Conservation (phyloP, 1,140 invertebrate species). For the Diuraphis noxia region DNA sequence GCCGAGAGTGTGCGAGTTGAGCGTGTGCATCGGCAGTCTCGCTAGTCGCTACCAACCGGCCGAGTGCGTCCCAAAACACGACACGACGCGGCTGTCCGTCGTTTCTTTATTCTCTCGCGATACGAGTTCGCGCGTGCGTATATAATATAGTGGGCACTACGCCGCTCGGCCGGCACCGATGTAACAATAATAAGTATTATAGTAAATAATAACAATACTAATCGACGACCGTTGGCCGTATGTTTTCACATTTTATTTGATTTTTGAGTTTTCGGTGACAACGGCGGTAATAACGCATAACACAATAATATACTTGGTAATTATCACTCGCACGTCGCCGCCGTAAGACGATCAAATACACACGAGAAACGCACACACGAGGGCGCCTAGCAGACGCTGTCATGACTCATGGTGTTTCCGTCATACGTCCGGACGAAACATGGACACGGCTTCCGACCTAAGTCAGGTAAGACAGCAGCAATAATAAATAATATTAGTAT, state of each 20-base stretch:
- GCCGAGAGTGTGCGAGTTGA: neutral
- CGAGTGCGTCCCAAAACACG: constrained; percentile 46
- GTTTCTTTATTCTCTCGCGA: neutral
- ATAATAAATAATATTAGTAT: neutral
- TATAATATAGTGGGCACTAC: no score
- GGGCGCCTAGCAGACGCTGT: neutral
- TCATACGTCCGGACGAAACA: neutral
- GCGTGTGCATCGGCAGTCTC: neutral
- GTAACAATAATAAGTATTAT: neutral
- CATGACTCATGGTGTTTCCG: neutral
- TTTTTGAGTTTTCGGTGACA: no score
- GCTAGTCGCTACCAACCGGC: constrained; percentile 8
- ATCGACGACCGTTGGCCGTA: no score
- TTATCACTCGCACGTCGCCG: no score
- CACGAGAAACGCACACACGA: neutral
- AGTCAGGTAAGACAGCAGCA: constrained; percentile 4
- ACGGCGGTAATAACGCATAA: neutral
- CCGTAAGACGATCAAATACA: no score
- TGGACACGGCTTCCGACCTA: neutral
- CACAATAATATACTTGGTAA: no score
- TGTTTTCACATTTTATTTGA: neutral
- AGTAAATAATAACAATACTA: neutral
- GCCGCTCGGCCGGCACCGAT: neutral
- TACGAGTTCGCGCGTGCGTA: neutral
- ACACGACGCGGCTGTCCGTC: neutral